A percentile compares a stretch with the other conserved stretches of the same genome.
Conservation (phyloP, 2,888 invertebrate species). For the Helleia helle region DNA sequence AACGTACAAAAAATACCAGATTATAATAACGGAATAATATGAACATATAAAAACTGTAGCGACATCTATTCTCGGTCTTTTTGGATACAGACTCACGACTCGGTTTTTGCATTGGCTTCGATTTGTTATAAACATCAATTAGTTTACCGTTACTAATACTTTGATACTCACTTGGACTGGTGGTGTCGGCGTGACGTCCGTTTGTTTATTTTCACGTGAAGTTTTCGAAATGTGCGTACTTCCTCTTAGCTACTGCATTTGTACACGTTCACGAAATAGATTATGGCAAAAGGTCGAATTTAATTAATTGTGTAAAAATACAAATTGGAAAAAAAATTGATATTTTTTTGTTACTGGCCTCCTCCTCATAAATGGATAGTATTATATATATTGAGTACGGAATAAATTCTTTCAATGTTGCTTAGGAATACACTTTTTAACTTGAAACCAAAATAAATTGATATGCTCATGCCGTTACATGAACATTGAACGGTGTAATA, state of each 20-base stretch:
- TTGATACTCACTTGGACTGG: slow-evolving; percentile 54
- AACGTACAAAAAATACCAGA: too few relatives aligned
- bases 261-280: not conserved
- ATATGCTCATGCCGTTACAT: too few relatives aligned
- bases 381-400: too few relatives aligned
- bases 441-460: too few relatives aligned
- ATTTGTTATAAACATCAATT: slow-evolving; percentile 63
- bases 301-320: too few relatives aligned
- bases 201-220: slow-evolving; percentile 40
- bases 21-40: slow-evolving; percentile 4
- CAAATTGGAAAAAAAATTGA: too few relatives aligned
- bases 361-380: too few relatives aligned
- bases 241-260: not conserved
- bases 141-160: slow-evolving; percentile 57
- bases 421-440: too few relatives aligned
- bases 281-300: not conserved
- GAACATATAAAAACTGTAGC: slow-evolving; percentile 1
- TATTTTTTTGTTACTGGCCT: too few relatives aligned
- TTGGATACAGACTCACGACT: slow-evolving; percentile 52
- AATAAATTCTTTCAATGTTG: too few relatives aligned
- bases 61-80: slow-evolving; percentile 18
- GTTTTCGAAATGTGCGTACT: slow-evolving; percentile 7
- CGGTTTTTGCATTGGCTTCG: slow-evolving; percentile 52
- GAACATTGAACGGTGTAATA: too few relatives aligned
- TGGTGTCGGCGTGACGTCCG: slow-evolving; percentile 43